Conservation (phyloP, 2,797 vertebrate genomes). For the Pangasius djambal region DNA sequence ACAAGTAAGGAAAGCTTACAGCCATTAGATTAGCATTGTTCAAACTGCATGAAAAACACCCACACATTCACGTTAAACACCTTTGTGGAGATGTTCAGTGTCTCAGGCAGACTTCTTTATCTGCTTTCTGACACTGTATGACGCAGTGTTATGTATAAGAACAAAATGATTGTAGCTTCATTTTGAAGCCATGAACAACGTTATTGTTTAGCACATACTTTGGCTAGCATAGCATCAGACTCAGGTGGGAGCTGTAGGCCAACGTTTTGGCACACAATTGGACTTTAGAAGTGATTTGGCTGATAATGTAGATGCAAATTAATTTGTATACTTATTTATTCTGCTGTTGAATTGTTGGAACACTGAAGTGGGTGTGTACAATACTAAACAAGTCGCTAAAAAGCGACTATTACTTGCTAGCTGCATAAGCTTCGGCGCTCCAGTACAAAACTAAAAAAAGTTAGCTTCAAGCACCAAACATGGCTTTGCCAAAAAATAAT, state of each 20-base stretch:
- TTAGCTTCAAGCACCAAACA: neutral
- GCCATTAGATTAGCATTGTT: neutral
- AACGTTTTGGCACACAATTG: neutral
- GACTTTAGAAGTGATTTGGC: neutral
- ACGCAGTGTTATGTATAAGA: neutral
- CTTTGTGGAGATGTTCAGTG: neutral
- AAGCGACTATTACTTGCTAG: neutral
- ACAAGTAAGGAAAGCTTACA: neutral
- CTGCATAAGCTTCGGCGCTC: neutral
- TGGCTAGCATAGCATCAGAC: neutral
- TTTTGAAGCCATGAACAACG: neutral
- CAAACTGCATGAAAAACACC: neutral
- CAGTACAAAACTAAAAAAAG: neutral
- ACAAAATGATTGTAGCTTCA: neutral
- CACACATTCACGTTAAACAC: neutral
- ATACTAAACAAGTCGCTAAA: neutral
- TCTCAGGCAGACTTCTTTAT: neutral
- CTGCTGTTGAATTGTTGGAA: neutral
- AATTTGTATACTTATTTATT: neutral
- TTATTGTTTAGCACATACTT: neutral
- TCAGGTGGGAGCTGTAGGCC: neutral
- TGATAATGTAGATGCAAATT: neutral
- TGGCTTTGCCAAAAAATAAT: neutral
- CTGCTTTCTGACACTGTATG: neutral
- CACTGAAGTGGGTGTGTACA: neutral